Percentiles rank a stretch among this genome's conserved stretches.
These are phyloP conservation scores for Drosophila punjabiensis DNA, from an alignment of 1,140 invertebrate genomes.

Conservation along the genomic window DNA sequence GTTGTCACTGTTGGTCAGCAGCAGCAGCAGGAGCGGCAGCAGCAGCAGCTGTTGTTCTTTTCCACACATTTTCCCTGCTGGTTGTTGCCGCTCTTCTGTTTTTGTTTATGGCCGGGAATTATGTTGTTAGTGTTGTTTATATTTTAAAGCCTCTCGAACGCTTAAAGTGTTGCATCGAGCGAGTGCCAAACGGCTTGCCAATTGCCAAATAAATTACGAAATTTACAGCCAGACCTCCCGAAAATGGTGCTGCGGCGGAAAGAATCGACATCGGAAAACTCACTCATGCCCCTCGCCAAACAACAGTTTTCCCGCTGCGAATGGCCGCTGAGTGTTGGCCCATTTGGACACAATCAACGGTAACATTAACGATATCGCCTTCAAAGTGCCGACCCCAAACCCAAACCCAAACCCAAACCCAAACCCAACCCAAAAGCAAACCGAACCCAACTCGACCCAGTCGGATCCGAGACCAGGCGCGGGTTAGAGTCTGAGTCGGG, in stretches of 20 bases:
- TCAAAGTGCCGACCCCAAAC: slow-evolving; percentile 64
- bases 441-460: slow-evolving; percentile 39
- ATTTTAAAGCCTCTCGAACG: slow-evolving; percentile 58
- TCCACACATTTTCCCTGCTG: slow-evolving; percentile 33
- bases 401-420: slow-evolving; percentile 1
- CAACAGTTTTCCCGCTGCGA: slow-evolving; percentile 49
- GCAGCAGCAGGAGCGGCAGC: slow-evolving; percentile 12
- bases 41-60: slow-evolving; percentile 26
- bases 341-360: slow-evolving; percentile 78
- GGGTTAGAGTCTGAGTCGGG: slow-evolving; percentile 1
- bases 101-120: slow-evolving; percentile 71
- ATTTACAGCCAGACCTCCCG: slow-evolving; percentile 53
- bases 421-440: slow-evolving; percentile 34
- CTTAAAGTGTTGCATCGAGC: slow-evolving; percentile 53
- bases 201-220: slow-evolving; percentile 81
- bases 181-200: slow-evolving; percentile 61
- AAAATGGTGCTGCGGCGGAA: background rate
- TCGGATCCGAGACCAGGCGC: slow-evolving; percentile 1
- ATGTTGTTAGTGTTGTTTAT: slow-evolving; percentile 74
- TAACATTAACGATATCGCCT: slow-evolving; percentile 82
- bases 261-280: slow-evolving; percentile 34
- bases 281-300: slow-evolving; percentile 30
- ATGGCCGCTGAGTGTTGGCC: slow-evolving; percentile 52
- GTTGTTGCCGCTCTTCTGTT: slow-evolving; percentile 42
- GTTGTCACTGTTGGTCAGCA: slow-evolving; percentile 68